These are phyloP conservation scores for Porites australiensis DNA, from an alignment of 64 coral and sea anemone species.

Conservation along the genomic window DNA sequence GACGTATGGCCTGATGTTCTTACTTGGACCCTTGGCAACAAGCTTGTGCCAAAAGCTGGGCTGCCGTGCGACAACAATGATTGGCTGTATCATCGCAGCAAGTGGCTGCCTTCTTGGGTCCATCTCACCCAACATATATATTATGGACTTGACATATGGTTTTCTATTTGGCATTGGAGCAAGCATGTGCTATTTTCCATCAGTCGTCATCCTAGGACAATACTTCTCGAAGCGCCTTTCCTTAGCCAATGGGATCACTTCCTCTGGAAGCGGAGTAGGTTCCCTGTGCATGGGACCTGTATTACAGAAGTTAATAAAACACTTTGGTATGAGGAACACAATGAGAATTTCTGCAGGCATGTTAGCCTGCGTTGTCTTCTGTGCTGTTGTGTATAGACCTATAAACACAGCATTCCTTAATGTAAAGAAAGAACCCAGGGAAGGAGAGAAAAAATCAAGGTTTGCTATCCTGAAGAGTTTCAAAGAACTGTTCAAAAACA, in stretches of 20 bases:
- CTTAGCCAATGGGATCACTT: slow-evolving; percentile 97
- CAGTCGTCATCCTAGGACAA: slow-evolving; percentile 86
- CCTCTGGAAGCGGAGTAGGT: slow-evolving; percentile 94
- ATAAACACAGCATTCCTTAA: slow-evolving; percentile 91
- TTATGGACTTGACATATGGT: slow-evolving; percentile 96
- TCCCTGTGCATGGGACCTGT: slow-evolving; percentile 95
- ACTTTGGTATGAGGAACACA: slow-evolving; percentile 90
- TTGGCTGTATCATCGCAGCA: slow-evolving; percentile 84
- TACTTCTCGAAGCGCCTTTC: slow-evolving; percentile 94
- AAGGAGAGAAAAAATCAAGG: slow-evolving; percentile 59
- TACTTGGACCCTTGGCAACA: slow-evolving; percentile 90
- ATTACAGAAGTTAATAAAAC: slow-evolving; percentile 75
- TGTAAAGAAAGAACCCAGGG: slow-evolving; percentile 27
- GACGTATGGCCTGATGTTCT: slow-evolving; percentile 98
- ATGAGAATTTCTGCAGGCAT: slow-evolving; percentile 96
- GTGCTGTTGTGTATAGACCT: slow-evolving; percentile 80
- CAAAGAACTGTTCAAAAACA: slow-evolving; percentile 81
- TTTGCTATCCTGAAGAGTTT: slow-evolving; percentile 48
- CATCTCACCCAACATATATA: slow-evolving; percentile 77
- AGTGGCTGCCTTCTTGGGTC: slow-evolving; percentile 80
- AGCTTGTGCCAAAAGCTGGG: slow-evolving; percentile 88
- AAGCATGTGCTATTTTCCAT: slow-evolving; percentile 98
- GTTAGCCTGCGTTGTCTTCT: slow-evolving; percentile 66
- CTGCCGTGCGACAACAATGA: slow-evolving; percentile 87
- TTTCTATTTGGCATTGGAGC: slow-evolving; percentile 93